phyloP scores from a whole-genome alignment of 2,113 vertebrate species.

The Zingel zingel region DNA sequence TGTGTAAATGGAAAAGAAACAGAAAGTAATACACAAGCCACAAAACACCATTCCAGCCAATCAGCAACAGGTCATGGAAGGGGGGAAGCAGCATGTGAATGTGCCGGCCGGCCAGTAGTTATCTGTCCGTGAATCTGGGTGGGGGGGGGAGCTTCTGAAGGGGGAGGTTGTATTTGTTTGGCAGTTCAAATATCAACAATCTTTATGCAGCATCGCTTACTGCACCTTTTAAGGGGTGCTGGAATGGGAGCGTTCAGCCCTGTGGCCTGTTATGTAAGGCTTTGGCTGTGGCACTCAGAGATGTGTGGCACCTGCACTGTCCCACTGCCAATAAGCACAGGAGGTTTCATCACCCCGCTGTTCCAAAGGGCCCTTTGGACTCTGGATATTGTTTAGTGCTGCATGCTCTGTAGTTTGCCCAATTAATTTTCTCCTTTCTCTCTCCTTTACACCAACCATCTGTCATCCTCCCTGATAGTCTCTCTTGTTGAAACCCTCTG shows the following conservation, averaged over 20 bases:
- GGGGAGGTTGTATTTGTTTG: no score
- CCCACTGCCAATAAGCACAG: slow-evolving; percentile 59
- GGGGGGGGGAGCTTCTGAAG: no score
- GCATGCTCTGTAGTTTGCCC: slow-evolving; percentile 35
- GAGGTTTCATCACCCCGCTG: slow-evolving; percentile 62
- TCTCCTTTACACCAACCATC: slow-evolving; percentile 54
- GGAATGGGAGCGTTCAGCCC: slow-evolving; percentile 43
- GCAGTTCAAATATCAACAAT: no score
- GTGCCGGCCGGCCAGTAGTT: no score
- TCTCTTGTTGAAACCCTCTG: slow-evolving; percentile 18
- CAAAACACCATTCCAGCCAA: no score
- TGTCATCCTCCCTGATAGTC: slow-evolving; percentile 40
- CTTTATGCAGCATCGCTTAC: no score
- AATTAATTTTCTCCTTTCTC: slow-evolving; percentile 46
- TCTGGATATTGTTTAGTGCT: slow-evolving; percentile 46
- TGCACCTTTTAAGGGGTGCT: slow-evolving; percentile 49
- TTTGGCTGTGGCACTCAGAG: slow-evolving; percentile 53
- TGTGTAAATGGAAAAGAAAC: no score
- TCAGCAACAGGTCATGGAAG: no score
- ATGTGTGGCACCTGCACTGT: slow-evolving; percentile 53
- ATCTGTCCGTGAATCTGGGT: no score
- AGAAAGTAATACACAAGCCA: no score
- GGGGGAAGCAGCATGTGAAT: no score
- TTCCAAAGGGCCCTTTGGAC: slow-evolving; percentile 64
- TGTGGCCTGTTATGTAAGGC: slow-evolving; percentile 70